Conservation (phyloP, 2,888 invertebrate genomes). For the Microdon myrmicae region DNA sequence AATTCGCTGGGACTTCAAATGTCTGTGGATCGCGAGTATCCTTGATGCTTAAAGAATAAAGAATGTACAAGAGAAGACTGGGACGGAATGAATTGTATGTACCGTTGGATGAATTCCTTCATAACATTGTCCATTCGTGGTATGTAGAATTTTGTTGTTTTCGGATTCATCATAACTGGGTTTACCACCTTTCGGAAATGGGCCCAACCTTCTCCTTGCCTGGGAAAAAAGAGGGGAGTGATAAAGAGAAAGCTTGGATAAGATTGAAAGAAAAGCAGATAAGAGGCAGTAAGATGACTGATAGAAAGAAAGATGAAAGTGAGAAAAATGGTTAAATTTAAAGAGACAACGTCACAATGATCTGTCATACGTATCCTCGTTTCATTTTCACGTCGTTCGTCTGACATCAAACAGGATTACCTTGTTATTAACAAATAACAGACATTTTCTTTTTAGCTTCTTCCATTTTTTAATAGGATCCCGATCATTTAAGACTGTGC, state of each 20-base stretch:
- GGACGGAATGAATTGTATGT: neutral
- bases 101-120: constrained; percentile 53
- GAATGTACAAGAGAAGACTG: neutral
- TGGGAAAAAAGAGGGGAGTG: constrained; percentile 51
- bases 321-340: too few relatives aligned
- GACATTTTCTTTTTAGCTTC: too few relatives aligned
- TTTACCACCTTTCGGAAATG: constrained; percentile 73
- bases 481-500: too few relatives aligned
- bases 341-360: too few relatives aligned
- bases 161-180: constrained; percentile 73
- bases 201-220: constrained; percentile 75
- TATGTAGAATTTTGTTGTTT: constrained; percentile 68
- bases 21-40: constrained; percentile 55
- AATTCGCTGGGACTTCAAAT: constrained; percentile 64
- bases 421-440: too few relatives aligned
- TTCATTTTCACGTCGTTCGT: too few relatives aligned
- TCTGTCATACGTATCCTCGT: too few relatives aligned
- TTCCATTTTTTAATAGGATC: too few relatives aligned
- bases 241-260: too few relatives aligned
- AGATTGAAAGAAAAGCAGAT: fast-evolving
- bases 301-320: too few relatives aligned
- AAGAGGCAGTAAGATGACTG: too few relatives aligned
- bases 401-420: too few relatives aligned
- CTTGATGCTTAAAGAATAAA: constrained; percentile 54
- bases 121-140: constrained; percentile 68